These are phyloP conservation scores for Apogon hyalosoma DNA, from an alignment of 2,797 vertebrate genomes.

Conservation along the genomic window DNA sequence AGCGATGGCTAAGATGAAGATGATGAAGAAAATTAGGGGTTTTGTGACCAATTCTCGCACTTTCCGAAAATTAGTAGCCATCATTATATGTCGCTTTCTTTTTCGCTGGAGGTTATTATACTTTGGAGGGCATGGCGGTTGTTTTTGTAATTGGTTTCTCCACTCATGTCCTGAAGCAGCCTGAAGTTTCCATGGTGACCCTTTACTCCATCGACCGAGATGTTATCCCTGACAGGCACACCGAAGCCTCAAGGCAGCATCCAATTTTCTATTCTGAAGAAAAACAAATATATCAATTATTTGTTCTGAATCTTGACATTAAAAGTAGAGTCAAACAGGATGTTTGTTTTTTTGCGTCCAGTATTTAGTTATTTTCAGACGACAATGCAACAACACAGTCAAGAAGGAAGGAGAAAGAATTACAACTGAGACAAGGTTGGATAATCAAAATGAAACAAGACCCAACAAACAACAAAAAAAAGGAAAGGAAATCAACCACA, in stretches of 20 bases:
- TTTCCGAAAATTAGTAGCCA: slow-evolving; percentile 24
- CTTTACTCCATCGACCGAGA: slow-evolving; percentile 46
- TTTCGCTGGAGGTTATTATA: slow-evolving; percentile 19
- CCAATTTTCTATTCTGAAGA: slow-evolving; percentile 1
- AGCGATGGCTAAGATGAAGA: background rate
- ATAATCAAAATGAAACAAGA: no score
- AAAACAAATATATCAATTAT: background rate
- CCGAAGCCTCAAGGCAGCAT: background rate
- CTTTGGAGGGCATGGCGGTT: slow-evolving; percentile 8
- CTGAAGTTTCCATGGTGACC: slow-evolving; percentile 71
- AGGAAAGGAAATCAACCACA: no score
- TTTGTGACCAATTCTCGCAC: background rate
- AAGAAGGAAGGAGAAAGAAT: no score
- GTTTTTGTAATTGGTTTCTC: slow-evolving; percentile 51
- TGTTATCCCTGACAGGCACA: slow-evolving; percentile 30
- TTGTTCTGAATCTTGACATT: background rate
- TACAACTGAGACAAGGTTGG: no score
- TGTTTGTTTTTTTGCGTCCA: no score
- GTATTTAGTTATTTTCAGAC: no score
- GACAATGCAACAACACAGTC: no score
- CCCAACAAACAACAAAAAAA: no score
- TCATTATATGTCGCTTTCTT: slow-evolving; percentile 10
- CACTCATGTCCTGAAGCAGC: slow-evolving; percentile 48
- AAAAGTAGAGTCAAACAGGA: background rate
- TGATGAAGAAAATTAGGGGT: background rate